phyloP scores from a whole-genome alignment of 2,888 invertebrate species.

The Phymatocera aterrima region DNA sequence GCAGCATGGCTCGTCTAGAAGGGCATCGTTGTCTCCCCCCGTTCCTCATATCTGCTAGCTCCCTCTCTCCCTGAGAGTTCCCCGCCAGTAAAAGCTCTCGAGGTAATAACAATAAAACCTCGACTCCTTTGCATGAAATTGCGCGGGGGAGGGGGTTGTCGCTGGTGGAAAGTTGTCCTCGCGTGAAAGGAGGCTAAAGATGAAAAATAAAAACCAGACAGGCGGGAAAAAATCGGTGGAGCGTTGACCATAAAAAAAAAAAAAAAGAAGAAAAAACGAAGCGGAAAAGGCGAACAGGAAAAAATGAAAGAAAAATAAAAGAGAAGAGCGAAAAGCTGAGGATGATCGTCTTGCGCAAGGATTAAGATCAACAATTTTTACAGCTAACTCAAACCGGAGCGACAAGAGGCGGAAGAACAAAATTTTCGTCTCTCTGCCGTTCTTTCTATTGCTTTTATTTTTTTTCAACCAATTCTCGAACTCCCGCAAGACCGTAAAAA shows the following conservation, averaged over 20 bases:
- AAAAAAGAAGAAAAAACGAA: not conserved
- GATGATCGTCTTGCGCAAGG: not conserved
- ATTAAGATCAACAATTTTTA: slow-evolving; percentile 7
- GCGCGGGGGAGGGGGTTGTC: not conserved
- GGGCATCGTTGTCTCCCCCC: not conserved
- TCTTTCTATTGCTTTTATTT: not conserved
- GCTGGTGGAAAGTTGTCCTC: not conserved
- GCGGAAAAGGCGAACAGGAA: no score
- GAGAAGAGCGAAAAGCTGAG: not conserved
- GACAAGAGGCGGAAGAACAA: not conserved
- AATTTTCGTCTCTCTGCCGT: not conserved
- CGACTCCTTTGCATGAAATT: slow-evolving; percentile 40
- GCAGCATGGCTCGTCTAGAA: not conserved
- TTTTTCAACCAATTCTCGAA: not conserved
- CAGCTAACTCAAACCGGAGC: slow-evolving; percentile 22
- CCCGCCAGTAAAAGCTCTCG: slow-evolving; percentile 19
- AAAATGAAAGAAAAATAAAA: no score
- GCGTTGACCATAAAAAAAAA: not conserved
- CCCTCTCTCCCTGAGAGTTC: not conserved
- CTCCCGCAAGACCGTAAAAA: no score
- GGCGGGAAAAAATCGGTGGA: not conserved
- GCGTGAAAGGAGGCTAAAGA: not conserved
- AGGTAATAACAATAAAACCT: slow-evolving; percentile 42
- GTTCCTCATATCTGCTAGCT: not conserved
- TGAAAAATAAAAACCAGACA: slow-evolving; percentile 1